These are phyloP conservation scores for Miichthys miiuy DNA, from an alignment of 2,797 vertebrate genomes.

Conservation along the genomic window DNA sequence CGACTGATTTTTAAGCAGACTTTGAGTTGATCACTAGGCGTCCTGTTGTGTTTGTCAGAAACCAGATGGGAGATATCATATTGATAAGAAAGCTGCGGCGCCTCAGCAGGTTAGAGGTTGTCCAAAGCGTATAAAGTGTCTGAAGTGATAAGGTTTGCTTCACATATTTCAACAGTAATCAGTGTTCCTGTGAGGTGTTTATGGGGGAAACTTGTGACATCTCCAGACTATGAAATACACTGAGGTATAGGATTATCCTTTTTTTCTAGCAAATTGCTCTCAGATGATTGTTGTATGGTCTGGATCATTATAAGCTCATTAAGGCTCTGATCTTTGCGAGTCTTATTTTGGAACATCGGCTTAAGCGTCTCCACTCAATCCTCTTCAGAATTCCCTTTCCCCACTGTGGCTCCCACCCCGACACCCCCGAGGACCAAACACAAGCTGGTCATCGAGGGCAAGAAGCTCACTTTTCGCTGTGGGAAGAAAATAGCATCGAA, in stretches of 20 bases:
- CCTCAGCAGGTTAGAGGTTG: slow-evolving; percentile 35
- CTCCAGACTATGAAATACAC: slow-evolving; percentile 3
- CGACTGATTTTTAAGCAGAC: slow-evolving; percentile 66
- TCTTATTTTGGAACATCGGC: slow-evolving; percentile 8
- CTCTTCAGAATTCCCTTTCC: slow-evolving; percentile 92
- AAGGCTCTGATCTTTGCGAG: background rate
- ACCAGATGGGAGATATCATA: slow-evolving; percentile 58
- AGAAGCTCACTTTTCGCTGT: slow-evolving; percentile 95
- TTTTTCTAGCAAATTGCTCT: background rate
- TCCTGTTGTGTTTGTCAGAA: slow-evolving; percentile 53
- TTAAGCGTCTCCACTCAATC: slow-evolving; percentile 8
- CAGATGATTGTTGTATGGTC: background rate
- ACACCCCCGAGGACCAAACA: slow-evolving; percentile 92
- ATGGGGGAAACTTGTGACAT: background rate
- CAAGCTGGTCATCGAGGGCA: slow-evolving; percentile 92
- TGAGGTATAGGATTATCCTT: background rate
- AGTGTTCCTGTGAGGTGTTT: background rate
- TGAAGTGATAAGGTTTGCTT: slow-evolving; percentile 22
- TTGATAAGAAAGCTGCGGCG: slow-evolving; percentile 40
- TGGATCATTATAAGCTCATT: background rate
- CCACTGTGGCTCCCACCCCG: slow-evolving; percentile 89
- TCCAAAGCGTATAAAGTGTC: slow-evolving; percentile 21
- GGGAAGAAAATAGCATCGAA: slow-evolving; percentile 96
- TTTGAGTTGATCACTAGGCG: slow-evolving; percentile 56
- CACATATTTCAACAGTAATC: slow-evolving; percentile 1